Evolutionary conservation across 2,888 invertebrate species (phyloP).

Genomic region (Timema podura): DNA sequence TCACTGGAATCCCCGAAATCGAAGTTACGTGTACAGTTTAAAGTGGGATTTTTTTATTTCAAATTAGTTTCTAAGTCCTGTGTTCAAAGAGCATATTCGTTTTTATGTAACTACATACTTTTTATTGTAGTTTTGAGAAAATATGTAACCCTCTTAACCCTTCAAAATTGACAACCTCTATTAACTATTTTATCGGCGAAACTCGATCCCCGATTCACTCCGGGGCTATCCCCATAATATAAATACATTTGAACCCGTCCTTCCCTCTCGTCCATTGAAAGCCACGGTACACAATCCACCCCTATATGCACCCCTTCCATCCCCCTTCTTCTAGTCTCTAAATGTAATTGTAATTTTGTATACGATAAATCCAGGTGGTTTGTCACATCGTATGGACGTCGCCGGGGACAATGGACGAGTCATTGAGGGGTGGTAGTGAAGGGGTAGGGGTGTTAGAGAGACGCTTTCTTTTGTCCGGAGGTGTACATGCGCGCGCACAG

Average conservation of each 20-base stretch:
- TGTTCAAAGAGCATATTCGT: too few species aligned
- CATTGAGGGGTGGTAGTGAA: constrained; percentile 12
- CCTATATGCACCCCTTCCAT: background rate
- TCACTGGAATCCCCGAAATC: too few species aligned
- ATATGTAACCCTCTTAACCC: too few species aligned
- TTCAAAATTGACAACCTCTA: constrained; percentile 3
- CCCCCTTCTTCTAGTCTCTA: constrained; percentile 15
- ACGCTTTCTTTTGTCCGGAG: too few species aligned
- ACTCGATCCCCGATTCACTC: constrained; percentile 16
- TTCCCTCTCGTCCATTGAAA: constrained; percentile 24
- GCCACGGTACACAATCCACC: constrained; percentile 21
- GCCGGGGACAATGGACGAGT: too few species aligned
- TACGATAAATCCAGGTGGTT: constrained; percentile 31
- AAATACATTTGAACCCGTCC: constrained; percentile 27
- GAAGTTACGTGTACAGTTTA: too few species aligned
- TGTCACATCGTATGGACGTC: constrained; percentile 14
- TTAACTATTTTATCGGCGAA: constrained; percentile 8
- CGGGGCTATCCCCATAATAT: constrained; percentile 18
- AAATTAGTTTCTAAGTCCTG: too few species aligned
- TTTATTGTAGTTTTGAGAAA: too few species aligned
- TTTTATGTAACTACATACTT: too few species aligned
- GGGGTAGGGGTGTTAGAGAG: too few species aligned
- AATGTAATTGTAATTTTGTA: constrained; percentile 32
- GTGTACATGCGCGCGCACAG: constrained; percentile 17
- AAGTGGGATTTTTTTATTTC: too few species aligned